Percentiles rank a stretch among this genome's conserved stretches.
phyloP scores from a whole-genome alignment of 2,113 vertebrate species.

The Crotalus viridis region DNA sequence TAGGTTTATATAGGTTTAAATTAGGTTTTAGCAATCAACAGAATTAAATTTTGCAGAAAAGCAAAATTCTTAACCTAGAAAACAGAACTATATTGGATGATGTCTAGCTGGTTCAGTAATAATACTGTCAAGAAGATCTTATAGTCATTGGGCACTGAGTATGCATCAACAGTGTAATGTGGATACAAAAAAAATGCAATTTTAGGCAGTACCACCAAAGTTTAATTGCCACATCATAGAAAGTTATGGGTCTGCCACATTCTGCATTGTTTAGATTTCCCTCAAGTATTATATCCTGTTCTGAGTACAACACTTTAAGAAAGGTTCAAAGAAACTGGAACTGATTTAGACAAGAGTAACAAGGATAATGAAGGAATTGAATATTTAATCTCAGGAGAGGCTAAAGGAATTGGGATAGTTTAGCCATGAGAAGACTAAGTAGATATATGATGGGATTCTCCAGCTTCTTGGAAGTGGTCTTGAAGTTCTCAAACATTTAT shows the following conservation, averaged over 20 bases:
- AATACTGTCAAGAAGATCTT: not conserved
- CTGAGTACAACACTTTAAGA: not conserved
- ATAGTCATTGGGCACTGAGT: not conserved
- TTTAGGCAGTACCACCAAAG: not conserved
- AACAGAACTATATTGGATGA: not conserved
- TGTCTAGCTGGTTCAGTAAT: not conserved
- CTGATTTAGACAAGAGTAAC: not conserved
- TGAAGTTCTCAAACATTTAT: not conserved
- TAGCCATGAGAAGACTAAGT: not conserved
- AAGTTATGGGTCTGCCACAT: not conserved
- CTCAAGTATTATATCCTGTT: not conserved
- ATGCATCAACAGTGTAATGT: not conserved
- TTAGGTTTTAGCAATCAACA: not conserved
- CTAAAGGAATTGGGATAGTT: not conserved
- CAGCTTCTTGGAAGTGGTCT: not conserved
- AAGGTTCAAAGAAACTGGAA: not conserved
- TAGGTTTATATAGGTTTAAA: not conserved
- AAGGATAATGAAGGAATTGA: not conserved
- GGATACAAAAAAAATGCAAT: not conserved
- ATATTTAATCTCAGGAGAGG: not conserved
- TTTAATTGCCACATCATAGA: not conserved
- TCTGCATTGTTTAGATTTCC: not conserved
- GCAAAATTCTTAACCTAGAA: not conserved
- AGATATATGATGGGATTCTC: not conserved
- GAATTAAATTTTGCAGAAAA: not conserved